Percentiles rank a stretch among this genome's conserved stretches.
These are phyloP conservation scores for Tipula unca DNA, from an alignment of 2,888 invertebrate species.

Conservation along the genomic window DNA sequence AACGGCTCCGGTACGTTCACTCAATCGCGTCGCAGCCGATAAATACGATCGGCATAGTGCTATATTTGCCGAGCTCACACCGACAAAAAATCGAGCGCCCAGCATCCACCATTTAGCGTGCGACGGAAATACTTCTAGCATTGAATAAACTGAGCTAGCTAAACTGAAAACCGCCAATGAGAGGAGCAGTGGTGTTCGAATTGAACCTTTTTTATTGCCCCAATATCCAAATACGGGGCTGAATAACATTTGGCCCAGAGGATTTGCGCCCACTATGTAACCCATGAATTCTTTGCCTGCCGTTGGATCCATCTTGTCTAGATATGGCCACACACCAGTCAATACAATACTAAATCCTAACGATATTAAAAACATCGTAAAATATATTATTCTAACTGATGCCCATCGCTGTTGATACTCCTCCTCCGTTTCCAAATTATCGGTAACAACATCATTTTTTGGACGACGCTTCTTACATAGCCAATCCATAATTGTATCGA, in stretches of 20 bases:
- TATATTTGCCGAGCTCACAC: constrained; percentile 76
- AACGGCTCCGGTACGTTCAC: constrained; percentile 74
- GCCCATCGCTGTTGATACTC: constrained; percentile 65
- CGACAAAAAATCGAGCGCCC: constrained; percentile 66
- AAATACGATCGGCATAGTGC: constrained; percentile 77
- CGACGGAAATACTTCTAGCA: constrained; percentile 58
- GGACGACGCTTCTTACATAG: not conserved
- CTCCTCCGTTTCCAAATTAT: constrained; percentile 55
- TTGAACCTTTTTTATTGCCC: constrained; percentile 66
- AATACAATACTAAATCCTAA: constrained; percentile 80
- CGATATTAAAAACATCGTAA: constrained; percentile 85
- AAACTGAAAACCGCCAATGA: constrained; percentile 63
- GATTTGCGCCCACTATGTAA: constrained; percentile 76
- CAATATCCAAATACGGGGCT: constrained; percentile 79
- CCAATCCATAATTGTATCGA: not conserved
- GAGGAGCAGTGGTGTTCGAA: constrained; percentile 60
- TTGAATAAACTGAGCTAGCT: constrained; percentile 66
- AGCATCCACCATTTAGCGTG: constrained; percentile 66
- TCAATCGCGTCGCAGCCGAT: constrained; percentile 71
- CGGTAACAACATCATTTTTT: constrained; percentile 29
- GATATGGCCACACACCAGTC: constrained; percentile 82
- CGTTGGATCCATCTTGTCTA: constrained; percentile 72
- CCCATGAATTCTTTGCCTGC: constrained; percentile 79
- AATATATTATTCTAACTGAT: constrained; percentile 74
- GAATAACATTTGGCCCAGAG: constrained; percentile 77